phyloP scores from a whole-genome alignment of 1,140 invertebrate species.

The Drosophila sp. region DNA sequence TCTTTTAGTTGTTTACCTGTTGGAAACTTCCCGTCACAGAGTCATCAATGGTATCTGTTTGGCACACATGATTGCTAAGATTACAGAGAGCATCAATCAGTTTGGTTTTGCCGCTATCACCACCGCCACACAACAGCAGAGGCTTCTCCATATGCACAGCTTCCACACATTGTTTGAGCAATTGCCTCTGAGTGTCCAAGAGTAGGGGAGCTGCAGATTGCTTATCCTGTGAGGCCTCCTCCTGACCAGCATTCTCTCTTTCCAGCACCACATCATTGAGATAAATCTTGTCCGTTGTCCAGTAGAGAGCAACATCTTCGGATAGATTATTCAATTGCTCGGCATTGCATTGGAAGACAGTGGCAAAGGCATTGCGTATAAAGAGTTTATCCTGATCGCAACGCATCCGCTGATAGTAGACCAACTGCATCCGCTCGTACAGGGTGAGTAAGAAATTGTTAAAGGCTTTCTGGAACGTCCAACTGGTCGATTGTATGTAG shows the following conservation, averaged over 20 bases:
- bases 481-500: constrained; percentile 29
- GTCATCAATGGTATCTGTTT: constrained; percentile 80
- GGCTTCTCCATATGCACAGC: constrained; percentile 79
- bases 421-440: constrained; percentile 81
- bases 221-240: constrained; percentile 19
- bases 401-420: constrained; percentile 82
- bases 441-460: constrained; percentile 66
- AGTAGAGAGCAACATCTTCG: constrained; percentile 77
- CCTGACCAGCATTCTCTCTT: constrained; percentile 29
- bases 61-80: constrained; percentile 70
- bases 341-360: constrained; percentile 70
- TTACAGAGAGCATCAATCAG: constrained; percentile 72
- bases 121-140: constrained; percentile 71
- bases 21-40: constrained; percentile 82
- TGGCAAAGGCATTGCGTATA: constrained; percentile 68
- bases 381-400: constrained; percentile 74
- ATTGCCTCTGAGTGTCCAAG: constrained; percentile 63
- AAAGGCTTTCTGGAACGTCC: constrained; percentile 42
- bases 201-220: constrained; percentile 64
- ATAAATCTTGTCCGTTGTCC: constrained; percentile 74
- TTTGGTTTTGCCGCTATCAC: constrained; percentile 81
- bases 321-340: constrained; percentile 65
- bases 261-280: constrained; percentile 74
- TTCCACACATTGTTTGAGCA: constrained; percentile 76
- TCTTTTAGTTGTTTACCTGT: constrained; percentile 53